Percentiles rank a stretch among this genome's conserved stretches.
Conservation (phyloP, 2,797 vertebrate genomes). For the Sebastes nivosus region DNA sequence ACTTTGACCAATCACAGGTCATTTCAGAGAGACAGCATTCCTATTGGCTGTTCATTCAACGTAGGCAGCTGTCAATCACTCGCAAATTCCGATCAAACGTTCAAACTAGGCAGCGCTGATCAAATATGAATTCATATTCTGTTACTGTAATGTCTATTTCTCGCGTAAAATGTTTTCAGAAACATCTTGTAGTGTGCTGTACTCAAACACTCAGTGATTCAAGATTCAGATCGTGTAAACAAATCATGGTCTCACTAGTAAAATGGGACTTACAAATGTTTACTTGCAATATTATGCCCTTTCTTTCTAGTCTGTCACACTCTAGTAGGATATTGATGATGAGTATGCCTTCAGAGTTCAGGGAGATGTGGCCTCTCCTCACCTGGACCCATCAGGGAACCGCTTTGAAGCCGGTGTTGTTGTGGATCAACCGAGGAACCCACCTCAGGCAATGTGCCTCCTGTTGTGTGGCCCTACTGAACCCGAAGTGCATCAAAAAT, state of each 20-base stretch:
- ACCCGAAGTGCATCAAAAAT: neutral
- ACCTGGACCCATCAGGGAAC: neutral
- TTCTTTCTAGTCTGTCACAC: neutral
- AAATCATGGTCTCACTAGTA: neutral
- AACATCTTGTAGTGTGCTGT: too few relatives aligned
- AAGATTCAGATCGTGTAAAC: neutral
- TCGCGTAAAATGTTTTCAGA: too few relatives aligned
- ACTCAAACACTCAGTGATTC: neutral
- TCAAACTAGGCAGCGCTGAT: too few relatives aligned
- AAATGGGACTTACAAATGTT: neutral
- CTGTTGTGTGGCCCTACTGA: neutral
- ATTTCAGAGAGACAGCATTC: too few relatives aligned
- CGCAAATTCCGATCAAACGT: too few relatives aligned
- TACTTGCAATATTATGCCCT: neutral
- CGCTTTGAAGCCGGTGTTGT: neutral
- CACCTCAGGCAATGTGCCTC: neutral
- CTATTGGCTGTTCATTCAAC: too few relatives aligned
- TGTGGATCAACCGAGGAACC: neutral
- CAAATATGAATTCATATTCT: too few relatives aligned
- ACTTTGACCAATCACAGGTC: too few relatives aligned
- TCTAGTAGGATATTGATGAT: neutral
- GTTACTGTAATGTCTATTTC: too few relatives aligned
- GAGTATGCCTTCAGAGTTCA: neutral
- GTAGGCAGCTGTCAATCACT: too few relatives aligned
- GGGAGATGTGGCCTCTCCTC: neutral